Evolutionary conservation across 2,888 invertebrate genomes (phyloP).

Genomic region (Frankliniella fusca): DNA sequence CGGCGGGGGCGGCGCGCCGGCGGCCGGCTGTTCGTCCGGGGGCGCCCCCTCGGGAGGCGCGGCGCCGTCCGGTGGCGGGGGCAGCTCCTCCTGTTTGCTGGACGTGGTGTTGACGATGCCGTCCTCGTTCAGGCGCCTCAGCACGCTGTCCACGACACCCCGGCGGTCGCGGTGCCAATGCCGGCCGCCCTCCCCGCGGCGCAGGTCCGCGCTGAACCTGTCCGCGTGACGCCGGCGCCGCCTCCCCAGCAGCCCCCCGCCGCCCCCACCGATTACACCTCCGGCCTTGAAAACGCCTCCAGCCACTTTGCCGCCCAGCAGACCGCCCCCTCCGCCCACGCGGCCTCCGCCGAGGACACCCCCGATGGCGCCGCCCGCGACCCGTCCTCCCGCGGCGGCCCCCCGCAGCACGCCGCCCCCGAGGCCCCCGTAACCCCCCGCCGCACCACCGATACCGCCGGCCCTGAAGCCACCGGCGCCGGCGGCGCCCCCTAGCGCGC

Average conservation of each 20-base stretch:
- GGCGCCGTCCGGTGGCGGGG: background rate
- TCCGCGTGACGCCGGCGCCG: background rate
- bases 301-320: background rate
- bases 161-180: background rate
- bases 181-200: background rate
- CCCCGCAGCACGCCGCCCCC: background rate
- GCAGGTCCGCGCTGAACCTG: background rate
- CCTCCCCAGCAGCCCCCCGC: background rate
- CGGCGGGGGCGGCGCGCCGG: background rate
- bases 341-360: background rate
- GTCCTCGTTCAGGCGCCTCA: background rate
- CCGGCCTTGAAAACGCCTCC: conserved; percentile 6
- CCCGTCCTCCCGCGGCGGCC: background rate
- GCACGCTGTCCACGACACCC: background rate
- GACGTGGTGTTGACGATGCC: conserved; percentile 13
- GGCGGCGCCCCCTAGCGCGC: background rate
- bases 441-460: background rate
- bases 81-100: conserved; percentile 9
- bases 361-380: conserved; percentile 6
- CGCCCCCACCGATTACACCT: background rate
- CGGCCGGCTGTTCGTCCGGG: background rate
- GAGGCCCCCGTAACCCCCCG: background rate
- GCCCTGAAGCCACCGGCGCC: background rate
- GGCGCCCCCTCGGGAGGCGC: background rate
- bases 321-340: background rate